Evolutionary conservation across 2,113 vertebrate genomes (phyloP).

Genomic region (Nesogale talazaci): DNA sequence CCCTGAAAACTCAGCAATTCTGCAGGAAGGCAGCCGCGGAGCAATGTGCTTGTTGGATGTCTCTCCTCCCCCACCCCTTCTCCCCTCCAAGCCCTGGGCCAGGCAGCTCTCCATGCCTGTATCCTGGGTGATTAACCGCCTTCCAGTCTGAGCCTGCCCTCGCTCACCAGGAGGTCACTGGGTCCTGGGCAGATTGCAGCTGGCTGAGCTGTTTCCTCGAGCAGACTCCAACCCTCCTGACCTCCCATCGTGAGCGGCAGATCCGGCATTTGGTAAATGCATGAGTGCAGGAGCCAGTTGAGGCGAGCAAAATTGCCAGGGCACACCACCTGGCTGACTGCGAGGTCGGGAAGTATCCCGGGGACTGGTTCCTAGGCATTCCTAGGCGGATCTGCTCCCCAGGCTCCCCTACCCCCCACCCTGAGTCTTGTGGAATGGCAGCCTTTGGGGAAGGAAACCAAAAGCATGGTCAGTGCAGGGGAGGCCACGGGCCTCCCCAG

Average conservation of each 20-base stretch:
- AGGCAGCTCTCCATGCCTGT: slow-evolving; percentile 62
- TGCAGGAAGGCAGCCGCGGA: slow-evolving; percentile 60
- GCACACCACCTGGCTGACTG: not conserved
- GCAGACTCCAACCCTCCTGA: not conserved
- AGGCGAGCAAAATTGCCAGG: slow-evolving; percentile 15
- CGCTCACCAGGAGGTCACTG: not conserved
- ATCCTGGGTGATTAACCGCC: slow-evolving; percentile 60
- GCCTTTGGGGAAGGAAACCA: not conserved
- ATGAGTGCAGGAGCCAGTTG: not conserved
- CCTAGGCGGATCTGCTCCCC: not conserved
- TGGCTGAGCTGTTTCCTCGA: not conserved
- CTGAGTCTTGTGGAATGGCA: not conserved
- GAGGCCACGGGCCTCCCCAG: slow-evolving; percentile 26
- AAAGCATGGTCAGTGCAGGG: not conserved
- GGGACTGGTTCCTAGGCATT: not conserved
- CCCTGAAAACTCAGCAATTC: slow-evolving; percentile 64
- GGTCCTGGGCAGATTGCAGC: not conserved
- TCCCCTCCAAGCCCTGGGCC: slow-evolving; percentile 44
- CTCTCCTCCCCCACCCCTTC: too few species aligned
- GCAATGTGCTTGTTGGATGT: slow-evolving; percentile 51
- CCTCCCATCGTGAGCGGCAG: slow-evolving; percentile 52
- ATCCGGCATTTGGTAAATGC: slow-evolving; percentile 63
- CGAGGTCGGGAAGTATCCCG: not conserved
- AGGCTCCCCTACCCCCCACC: not conserved
- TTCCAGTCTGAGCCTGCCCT: not conserved